phyloP scores from a whole-genome alignment of 2,113 vertebrate species.

The Zingel zingel region DNA sequence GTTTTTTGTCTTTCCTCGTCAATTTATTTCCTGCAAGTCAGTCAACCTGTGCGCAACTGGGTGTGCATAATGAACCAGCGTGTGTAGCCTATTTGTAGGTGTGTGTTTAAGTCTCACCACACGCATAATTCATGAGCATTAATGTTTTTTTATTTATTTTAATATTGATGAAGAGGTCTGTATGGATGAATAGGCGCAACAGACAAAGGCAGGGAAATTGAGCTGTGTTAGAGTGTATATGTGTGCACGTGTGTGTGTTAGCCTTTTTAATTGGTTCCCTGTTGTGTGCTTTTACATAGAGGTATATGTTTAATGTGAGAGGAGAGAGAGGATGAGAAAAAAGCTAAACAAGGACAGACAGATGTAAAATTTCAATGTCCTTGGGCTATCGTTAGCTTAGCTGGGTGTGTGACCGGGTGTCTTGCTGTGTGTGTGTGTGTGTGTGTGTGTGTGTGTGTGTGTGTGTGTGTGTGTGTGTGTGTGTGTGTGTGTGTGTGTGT shows the following conservation, averaged over 20 bases:
- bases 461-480: conserved; percentile 36
- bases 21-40: conserved; percentile 39
- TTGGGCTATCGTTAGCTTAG: conserved; percentile 38
- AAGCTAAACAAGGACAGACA: conserved; percentile 52
- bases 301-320: conserved; percentile 48
- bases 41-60: conserved; percentile 15
- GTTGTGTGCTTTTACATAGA: conserved; percentile 46
- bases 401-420: conserved; percentile 35
- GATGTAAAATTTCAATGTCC: conserved; percentile 59
- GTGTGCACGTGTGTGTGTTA: conserved; percentile 21
- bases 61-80: conserved; percentile 34
- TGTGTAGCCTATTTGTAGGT: conserved; percentile 17
- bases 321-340: conserved; percentile 16
- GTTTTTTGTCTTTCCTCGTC: conserved; percentile 3
- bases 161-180: conserved; percentile 73
- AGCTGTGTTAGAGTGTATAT: conserved; percentile 21
- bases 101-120: conserved; percentile 35
- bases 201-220: conserved; percentile 49
- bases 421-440: conserved; percentile 33
- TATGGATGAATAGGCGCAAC: conserved; percentile 33
- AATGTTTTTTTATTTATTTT: conserved; percentile 75
- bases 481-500: conserved; percentile 23
- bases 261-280: conserved; percentile 61
- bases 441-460: conserved; percentile 22
- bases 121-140: conserved; percentile 77